Evolutionary conservation across 30 jellyfish, hydroid and myxozoan species (phyloP).

Genomic region (Hydractinia echinata): DNA sequence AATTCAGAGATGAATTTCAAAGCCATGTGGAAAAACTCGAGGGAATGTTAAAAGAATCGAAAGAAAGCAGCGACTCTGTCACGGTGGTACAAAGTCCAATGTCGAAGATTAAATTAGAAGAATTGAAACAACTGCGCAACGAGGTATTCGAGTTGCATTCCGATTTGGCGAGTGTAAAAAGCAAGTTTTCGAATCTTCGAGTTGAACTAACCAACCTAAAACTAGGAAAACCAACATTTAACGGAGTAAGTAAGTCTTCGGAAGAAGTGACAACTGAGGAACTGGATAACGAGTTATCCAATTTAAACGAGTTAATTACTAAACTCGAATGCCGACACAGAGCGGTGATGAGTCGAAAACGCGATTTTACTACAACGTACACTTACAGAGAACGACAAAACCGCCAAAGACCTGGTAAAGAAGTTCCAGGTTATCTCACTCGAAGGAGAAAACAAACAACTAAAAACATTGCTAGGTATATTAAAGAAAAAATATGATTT

Average conservation of each 20-base stretch:
- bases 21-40: slow-evolving; percentile 70
- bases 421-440: slow-evolving; percentile 28
- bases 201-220: slow-evolving; percentile 55
- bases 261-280: slow-evolving; percentile 1
- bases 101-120: slow-evolving; percentile 88
- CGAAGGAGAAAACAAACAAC: slow-evolving; percentile 36
- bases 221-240: not conserved
- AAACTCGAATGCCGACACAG: slow-evolving; percentile 73
- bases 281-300: slow-evolving; percentile 38
- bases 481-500: slow-evolving; percentile 38
- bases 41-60: slow-evolving; percentile 74
- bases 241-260: slow-evolving; percentile 12
- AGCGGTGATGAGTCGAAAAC: slow-evolving; percentile 64
- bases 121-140: slow-evolving; percentile 76
- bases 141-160: slow-evolving; percentile 61
- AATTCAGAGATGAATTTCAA: slow-evolving; percentile 77
- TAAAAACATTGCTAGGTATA: slow-evolving; percentile 40
- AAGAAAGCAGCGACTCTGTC: slow-evolving; percentile 64
- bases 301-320: slow-evolving; percentile 45
- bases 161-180: slow-evolving; percentile 42
- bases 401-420: slow-evolving; percentile 31
- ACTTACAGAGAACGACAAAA: slow-evolving; percentile 2
- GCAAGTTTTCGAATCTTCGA: slow-evolving; percentile 23
- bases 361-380: slow-evolving; percentile 20
- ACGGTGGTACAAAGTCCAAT: slow-evolving; percentile 93